Base-by-base conservation (phyloP, 2,113 vertebrate genomes). In the Taurulus bubalis region DNA sequence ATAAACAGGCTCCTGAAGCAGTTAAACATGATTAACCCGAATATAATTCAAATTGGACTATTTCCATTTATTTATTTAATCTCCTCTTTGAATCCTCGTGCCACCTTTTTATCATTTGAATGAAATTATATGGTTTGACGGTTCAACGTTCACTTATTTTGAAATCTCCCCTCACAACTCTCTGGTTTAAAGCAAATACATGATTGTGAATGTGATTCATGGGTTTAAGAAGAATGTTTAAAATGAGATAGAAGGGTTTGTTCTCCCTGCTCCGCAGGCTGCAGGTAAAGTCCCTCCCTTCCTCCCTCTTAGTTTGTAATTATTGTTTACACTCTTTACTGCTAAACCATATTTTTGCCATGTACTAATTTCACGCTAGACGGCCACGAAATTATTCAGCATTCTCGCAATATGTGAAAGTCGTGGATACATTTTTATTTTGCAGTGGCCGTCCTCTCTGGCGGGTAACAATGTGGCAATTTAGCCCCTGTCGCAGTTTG, bases 331-430 rank as follows among this genome's bases (percentile, higher is more conserved):
- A 84, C 71, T 79, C 81, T 90, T 90, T 88, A 86, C 78, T 77
- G 82, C 82, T 89, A 78, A 87, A 87, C 65, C 83, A 85, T 85
- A 58, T 81, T 91, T 69, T 84, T 78, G 56, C 77, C 78, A 40
- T 90, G 87, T 88, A 85, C 88, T 88, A 84, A 91, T 90, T 86
- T 93, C 90, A 90, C 77, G 87, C 76, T 85, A 89, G 79, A 90
- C 83, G 62, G 85, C 74, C 83, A 77, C 87, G 86, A 85, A 89
- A 90, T 90, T 72, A 91, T 90, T 89, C 85, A 66, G 72, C 84
- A 82, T 79, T 86, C 60, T 75, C 45, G 4, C 77, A 79, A 87
- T 84, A 87, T 84, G 81, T 38, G 80, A 62, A 80, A 79, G 73
- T 85, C 60, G 30, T n/a, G 40, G 72, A 86, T 80, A 77, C 83